Evolutionary conservation across 2,888 invertebrate genomes (phyloP).

Genomic region (Hylaea fasciaria): DNA sequence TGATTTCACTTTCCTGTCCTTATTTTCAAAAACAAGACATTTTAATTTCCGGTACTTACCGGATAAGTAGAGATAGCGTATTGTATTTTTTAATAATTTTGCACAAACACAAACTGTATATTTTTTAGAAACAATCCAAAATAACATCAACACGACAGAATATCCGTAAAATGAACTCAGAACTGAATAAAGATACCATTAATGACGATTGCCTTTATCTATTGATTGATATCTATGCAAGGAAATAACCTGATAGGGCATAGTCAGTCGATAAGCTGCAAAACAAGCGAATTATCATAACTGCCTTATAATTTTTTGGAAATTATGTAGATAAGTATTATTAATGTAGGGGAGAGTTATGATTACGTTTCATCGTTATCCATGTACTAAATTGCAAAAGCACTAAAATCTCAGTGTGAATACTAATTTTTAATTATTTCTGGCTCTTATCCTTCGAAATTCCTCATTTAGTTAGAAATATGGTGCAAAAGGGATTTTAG

Average conservation of each 20-base stretch:
- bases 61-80: background rate
- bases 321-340: background rate
- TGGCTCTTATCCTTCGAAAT: slow-evolving; percentile 5
- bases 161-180: slow-evolving; percentile 50
- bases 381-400: slow-evolving; percentile 15
- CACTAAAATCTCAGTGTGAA: slow-evolving; percentile 4
- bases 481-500: slow-evolving; percentile 7
- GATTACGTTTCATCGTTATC: slow-evolving; percentile 11
- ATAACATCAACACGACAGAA: slow-evolving; percentile 49
- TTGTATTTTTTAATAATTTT: background rate
- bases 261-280: slow-evolving; percentile 31
- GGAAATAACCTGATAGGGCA: slow-evolving; percentile 56
- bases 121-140: slow-evolving; percentile 1
- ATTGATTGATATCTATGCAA: slow-evolving; percentile 69
- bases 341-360: slow-evolving; percentile 6
- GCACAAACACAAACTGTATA: background rate
- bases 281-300: slow-evolving; percentile 29
- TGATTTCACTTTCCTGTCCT: background rate
- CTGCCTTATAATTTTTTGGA: slow-evolving; percentile 7
- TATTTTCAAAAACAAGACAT: background rate
- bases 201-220: slow-evolving; percentile 62
- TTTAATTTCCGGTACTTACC: slow-evolving; percentile 10
- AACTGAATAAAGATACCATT: slow-evolving; percentile 58
- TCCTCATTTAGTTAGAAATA: slow-evolving; percentile 9
- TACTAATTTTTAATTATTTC: slow-evolving; percentile 22